Evolutionary conservation across 1,140 invertebrate species (phyloP).

Genomic region (Argopecten irradians): DNA sequence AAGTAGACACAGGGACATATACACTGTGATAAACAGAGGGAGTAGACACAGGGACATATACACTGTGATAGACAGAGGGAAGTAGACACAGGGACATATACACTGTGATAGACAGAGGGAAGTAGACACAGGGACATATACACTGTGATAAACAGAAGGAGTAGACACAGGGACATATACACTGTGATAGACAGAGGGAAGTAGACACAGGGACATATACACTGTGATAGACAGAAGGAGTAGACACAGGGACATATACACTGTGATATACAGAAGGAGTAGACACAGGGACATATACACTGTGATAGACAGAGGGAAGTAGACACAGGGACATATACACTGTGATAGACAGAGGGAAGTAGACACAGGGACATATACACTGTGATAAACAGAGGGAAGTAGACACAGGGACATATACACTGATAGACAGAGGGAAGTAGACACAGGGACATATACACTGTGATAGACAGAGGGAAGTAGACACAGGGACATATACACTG

Average conservation of each 20-base stretch:
- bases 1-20: neutral
- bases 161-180: neutral
- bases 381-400: neutral
- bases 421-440: constrained; percentile 15
- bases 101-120: neutral
- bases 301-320: constrained; percentile 13
- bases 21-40: neutral
- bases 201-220: neutral
- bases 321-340: neutral
- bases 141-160: neutral
- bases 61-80: no score
- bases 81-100: no score
- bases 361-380: neutral
- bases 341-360: neutral
- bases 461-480: neutral
- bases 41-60: neutral
- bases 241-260: neutral
- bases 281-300: neutral
- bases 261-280: neutral
- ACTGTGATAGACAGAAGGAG: constrained; percentile 5
- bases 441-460: neutral
- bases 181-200: neutral
- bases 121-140: neutral
- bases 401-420: neutral
- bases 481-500: neutral